phyloP scores from a whole-genome alignment of 2,797 vertebrate species.

The Tinamus major region DNA sequence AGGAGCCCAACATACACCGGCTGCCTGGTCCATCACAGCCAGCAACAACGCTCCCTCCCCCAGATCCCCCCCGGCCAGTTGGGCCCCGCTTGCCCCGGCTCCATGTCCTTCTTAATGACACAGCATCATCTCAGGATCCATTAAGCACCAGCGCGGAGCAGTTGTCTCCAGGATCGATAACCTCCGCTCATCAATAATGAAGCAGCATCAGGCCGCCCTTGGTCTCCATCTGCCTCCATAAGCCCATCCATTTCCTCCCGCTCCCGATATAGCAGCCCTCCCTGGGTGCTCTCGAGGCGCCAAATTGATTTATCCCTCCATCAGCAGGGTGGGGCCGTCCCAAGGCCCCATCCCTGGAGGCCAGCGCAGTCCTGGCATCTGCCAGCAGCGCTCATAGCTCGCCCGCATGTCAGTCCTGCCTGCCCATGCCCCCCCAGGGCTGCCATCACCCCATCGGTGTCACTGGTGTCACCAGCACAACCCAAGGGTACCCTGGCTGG shows the following conservation, averaged over 20 bases:
- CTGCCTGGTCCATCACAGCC: neutral
- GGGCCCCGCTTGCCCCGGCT: slow-evolving; percentile 17
- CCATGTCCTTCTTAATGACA: slow-evolving; percentile 66
- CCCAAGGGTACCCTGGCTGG: fast-evolving
- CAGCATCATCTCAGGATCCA: slow-evolving; percentile 69
- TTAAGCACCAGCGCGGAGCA: neutral
- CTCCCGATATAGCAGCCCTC: slow-evolving; percentile 34
- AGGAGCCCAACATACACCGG: neutral
- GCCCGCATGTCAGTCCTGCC: too few species aligned
- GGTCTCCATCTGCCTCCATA: slow-evolving; percentile 36
- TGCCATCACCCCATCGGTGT: too few species aligned
- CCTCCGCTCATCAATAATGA: slow-evolving; percentile 60
- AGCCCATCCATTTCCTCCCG: slow-evolving; percentile 45
- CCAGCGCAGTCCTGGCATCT: neutral
- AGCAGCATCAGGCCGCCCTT: slow-evolving; percentile 50
- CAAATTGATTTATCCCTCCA: slow-evolving; percentile 44
- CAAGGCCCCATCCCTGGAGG: fast-evolving
- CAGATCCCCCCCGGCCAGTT: neutral
- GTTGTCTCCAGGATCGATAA: slow-evolving; percentile 54
- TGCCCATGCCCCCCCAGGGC: too few species aligned
- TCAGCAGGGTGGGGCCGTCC: neutral
- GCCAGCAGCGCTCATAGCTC: too few species aligned
- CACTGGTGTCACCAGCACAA: neutral
- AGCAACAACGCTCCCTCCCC: neutral
- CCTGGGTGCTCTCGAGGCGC: neutral